These are phyloP conservation scores for Uloborus plumipes DNA, from an alignment of 2,888 invertebrate species.

Conservation along the genomic window DNA sequence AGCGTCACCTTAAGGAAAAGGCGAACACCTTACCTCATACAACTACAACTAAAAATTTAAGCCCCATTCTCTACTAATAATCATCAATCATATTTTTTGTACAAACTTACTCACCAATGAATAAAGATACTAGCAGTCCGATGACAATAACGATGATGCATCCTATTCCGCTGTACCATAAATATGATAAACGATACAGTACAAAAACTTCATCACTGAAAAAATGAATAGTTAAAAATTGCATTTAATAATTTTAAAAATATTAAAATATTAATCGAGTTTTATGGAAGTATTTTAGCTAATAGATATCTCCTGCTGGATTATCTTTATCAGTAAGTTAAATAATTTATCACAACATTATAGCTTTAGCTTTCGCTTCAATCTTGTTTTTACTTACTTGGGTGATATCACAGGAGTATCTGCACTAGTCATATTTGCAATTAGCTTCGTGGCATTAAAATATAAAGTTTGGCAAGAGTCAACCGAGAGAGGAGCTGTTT, in stretches of 20 bases:
- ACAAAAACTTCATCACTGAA: conserved; percentile 57
- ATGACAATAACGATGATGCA: conserved; percentile 66
- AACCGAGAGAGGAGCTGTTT: conserved; percentile 68
- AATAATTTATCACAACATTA: no score
- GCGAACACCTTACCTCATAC: no score
- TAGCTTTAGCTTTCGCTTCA: neutral
- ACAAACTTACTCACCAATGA: conserved; percentile 34
- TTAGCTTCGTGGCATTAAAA: conserved; percentile 36
- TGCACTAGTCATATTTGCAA: conserved; percentile 17
- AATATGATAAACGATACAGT: conserved; percentile 63
- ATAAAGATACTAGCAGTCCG: conserved; percentile 38
- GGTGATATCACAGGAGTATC: conserved; percentile 2
- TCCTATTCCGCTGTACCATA: conserved; percentile 71
- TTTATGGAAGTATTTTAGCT: no score
- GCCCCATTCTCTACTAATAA: no score
- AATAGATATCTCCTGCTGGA: no score
- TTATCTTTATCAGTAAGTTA: no score
- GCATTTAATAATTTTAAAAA: neutral
- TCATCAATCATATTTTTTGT: no score
- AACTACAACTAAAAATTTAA: no score
- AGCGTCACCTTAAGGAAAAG: no score
- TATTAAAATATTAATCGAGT: no score
- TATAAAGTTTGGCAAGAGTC: conserved; percentile 68
- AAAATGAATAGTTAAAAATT: neutral
- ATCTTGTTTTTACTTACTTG: conserved; percentile 17